These are phyloP conservation scores for Argyresthia goedartella DNA, from an alignment of 2,888 invertebrate genomes.

Conservation along the genomic window DNA sequence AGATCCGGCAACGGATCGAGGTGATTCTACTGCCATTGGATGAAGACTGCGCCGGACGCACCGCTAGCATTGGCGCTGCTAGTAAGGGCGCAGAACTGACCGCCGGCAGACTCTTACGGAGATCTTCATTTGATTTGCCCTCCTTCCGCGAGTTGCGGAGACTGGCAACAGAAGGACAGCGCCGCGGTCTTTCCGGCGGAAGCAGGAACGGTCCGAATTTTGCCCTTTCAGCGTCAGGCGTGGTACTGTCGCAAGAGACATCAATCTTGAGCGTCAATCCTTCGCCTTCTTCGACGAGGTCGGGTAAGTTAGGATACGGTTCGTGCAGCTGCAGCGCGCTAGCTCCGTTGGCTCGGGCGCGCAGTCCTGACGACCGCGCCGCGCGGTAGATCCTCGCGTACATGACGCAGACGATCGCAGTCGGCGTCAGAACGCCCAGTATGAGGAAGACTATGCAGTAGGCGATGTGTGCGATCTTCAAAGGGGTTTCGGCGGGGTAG, in stretches of 20 bases:
- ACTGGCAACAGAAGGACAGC: constrained; percentile 59
- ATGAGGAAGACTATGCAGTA: constrained; percentile 49
- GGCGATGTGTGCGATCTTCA: constrained; percentile 42
- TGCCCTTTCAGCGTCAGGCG: constrained; percentile 29
- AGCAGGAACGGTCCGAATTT: constrained; percentile 60
- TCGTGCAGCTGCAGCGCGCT: constrained; percentile 67
- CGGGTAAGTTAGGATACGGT: constrained; percentile 49
- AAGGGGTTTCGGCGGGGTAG: constrained; percentile 35
- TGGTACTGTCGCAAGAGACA: constrained; percentile 29
- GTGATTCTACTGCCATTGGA: too few species aligned
- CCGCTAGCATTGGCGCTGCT: constrained; percentile 44
- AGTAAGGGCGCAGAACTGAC: constrained; percentile 66
- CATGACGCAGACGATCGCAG: constrained; percentile 78
- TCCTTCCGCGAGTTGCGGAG: constrained; percentile 48
- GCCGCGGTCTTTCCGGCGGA: constrained; percentile 51
- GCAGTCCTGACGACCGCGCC: constrained; percentile 76
- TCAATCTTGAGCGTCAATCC: constrained; percentile 59
- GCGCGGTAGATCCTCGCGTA: constrained; percentile 82
- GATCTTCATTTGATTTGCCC: too few species aligned
- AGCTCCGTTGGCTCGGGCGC: constrained; percentile 57
- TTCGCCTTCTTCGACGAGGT: too few species aligned
- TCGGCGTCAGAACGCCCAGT: constrained; percentile 48
- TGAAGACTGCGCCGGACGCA: constrained; percentile 52
- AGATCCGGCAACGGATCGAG: constrained; percentile 82
- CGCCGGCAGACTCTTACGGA: constrained; percentile 51